Evolutionary conservation across 1,140 invertebrate species (phyloP).

Genomic region (Euwallacea fornicatus): DNA sequence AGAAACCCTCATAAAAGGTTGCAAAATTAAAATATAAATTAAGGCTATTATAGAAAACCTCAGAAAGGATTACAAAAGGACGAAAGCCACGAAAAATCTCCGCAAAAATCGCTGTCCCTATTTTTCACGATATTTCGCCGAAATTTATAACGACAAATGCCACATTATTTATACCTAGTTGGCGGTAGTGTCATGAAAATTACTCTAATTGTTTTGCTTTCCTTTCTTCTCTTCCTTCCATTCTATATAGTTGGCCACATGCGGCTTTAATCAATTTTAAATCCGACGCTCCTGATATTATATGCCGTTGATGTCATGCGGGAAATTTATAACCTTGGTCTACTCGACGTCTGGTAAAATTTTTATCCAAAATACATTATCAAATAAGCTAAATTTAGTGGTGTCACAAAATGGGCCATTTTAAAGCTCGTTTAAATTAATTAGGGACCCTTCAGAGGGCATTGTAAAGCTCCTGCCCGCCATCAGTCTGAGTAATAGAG

Average conservation of each 20-base stretch:
- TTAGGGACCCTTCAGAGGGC: too few relatives aligned
- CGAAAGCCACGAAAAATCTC: neutral
- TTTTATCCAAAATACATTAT: too few relatives aligned
- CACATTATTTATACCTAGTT: conserved; percentile 32
- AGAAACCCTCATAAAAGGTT: too few relatives aligned
- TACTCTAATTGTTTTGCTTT: conserved; percentile 31
- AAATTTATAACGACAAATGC: conserved; percentile 30
- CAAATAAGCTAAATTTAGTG: too few relatives aligned
- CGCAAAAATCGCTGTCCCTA: neutral
- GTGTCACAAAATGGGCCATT: too few relatives aligned
- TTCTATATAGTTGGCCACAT: conserved; percentile 5
- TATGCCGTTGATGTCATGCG: too few relatives aligned
- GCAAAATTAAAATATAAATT: conserved; percentile 2
- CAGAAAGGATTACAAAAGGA: neutral
- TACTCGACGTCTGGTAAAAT: too few relatives aligned
- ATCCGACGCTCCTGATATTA: neutral
- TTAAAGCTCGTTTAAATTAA: too few relatives aligned
- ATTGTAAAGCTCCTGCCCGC: too few relatives aligned
- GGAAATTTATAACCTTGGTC: too few relatives aligned
- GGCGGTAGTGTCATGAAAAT: conserved; percentile 28
- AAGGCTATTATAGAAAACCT: neutral
- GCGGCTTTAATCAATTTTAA: conserved; percentile 3
- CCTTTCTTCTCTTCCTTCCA: conserved; percentile 10
- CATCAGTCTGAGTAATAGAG: too few relatives aligned
- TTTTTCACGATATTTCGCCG: conserved; percentile 1